Percentiles rank a stretch among this genome's conserved stretches.
phyloP scores from a whole-genome alignment of 2,888 invertebrate species.

The Drosophila neonasuta region DNA sequence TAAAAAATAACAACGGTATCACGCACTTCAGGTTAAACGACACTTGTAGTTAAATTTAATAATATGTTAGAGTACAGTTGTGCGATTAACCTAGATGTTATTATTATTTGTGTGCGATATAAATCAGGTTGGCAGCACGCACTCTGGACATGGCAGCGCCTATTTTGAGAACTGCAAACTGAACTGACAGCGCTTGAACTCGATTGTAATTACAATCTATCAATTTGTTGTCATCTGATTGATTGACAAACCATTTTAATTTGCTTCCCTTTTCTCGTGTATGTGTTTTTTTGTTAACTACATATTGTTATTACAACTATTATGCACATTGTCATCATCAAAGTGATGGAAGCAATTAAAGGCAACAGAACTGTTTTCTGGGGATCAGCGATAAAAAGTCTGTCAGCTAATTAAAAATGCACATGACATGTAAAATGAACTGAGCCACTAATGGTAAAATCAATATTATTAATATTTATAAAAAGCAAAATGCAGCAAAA shows the following conservation, averaged over 20 bases:
- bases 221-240: conserved; percentile 58
- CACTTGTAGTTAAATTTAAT: background rate
- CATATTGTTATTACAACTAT: conserved; percentile 14
- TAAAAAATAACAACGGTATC: background rate
- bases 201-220: conserved; percentile 47
- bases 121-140: background rate
- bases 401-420: conserved; percentile 72
- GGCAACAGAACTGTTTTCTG: conserved; percentile 11
- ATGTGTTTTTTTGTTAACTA: background rate
- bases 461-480: conserved; percentile 51
- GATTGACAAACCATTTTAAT: conserved; percentile 69
- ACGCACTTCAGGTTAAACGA: background rate
- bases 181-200: conserved; percentile 21
- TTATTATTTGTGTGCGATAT: background rate
- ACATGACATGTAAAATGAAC: conserved; percentile 56
- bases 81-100: background rate
- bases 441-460: conserved; percentile 67
- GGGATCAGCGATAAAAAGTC: conserved; percentile 46
- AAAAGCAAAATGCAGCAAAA: background rate
- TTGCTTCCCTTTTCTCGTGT: conserved; percentile 19
- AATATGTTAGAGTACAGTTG: background rate
- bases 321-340: conserved; percentile 27
- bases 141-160: conserved; percentile 2
- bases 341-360: conserved; percentile 49
- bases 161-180: conserved; percentile 2